Evolutionary conservation across 2,888 invertebrate genomes (phyloP).

Genomic region (Microchrysa polita): DNA sequence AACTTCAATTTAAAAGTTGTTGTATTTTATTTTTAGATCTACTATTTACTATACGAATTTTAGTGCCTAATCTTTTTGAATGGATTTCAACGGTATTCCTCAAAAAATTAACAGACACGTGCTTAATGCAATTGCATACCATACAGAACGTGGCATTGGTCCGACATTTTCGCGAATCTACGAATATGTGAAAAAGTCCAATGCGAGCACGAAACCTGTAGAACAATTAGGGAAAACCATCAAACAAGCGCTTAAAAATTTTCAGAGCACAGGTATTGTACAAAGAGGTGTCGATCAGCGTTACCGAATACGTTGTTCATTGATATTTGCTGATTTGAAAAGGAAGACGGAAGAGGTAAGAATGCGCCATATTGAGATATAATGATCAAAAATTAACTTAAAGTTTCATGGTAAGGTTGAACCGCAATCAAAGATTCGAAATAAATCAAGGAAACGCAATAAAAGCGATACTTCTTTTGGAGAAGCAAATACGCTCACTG

Average conservation of each 20-base stretch:
- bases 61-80: not conserved
- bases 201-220: conserved; percentile 9
- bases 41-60: too few species aligned
- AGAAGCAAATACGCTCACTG: too few species aligned
- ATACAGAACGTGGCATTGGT: not conserved
- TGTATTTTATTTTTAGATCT: too few species aligned
- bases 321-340: not conserved
- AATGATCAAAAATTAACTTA: too few species aligned
- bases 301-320: conserved; percentile 16
- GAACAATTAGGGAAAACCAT: not conserved
- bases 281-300: not conserved
- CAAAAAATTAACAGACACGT: not conserved
- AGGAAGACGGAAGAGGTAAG: too few species aligned
- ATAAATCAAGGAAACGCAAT: not conserved
- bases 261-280: not conserved
- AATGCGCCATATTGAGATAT: too few species aligned
- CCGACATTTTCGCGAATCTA: not conserved
- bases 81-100: not conserved
- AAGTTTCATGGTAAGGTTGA: too few species aligned
- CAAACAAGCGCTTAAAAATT: not conserved
- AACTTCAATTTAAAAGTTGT: too few species aligned
- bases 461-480: not conserved
- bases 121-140: not conserved
- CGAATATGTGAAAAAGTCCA: not conserved
- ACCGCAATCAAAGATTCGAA: not conserved